Conservation (phyloP, 2,888 invertebrate genomes). For the Tachystola acroxantha region DNA sequence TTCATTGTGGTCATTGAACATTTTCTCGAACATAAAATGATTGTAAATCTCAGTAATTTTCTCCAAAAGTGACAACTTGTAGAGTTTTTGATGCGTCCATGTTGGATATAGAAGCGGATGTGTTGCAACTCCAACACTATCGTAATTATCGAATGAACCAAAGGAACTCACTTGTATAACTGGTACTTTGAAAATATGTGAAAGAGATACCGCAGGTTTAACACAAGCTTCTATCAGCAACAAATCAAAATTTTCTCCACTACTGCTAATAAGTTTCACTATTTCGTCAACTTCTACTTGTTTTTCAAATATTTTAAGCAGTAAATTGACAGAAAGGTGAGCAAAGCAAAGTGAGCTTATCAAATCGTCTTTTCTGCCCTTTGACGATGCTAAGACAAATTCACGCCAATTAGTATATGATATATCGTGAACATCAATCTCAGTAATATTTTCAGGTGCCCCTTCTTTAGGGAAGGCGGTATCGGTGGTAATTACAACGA, state of each 20-base stretch:
- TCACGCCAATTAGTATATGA: constrained; percentile 22
- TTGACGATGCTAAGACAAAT: no score
- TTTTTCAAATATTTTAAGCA: constrained; percentile 12
- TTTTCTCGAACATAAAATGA: constrained; percentile 6
- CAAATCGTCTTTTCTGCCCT: no score
- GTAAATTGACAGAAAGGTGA: no score
- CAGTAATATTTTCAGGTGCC: constrained; percentile 43
- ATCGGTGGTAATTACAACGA: constrained; percentile 55
- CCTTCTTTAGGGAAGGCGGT: constrained; percentile 38
- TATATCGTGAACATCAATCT: constrained; percentile 46
- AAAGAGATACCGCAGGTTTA: constrained; percentile 19
- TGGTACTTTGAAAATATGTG: constrained; percentile 31
- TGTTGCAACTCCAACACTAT: constrained; percentile 19
- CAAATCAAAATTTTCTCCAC: constrained; percentile 29
- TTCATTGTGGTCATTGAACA: constrained; percentile 8
- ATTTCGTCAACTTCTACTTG: constrained; percentile 24
- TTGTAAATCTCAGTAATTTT: constrained; percentile 20
- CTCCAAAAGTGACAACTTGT: constrained; percentile 25
- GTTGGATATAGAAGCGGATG: constrained; percentile 24
- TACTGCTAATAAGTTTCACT: constrained; percentile 20
- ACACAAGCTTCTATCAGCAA: constrained; percentile 28
- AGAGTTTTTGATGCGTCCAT: constrained; percentile 16
- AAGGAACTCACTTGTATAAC: constrained; percentile 34
- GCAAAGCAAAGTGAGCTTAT: no score
- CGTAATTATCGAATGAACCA: constrained; percentile 16